phyloP scores from a whole-genome alignment of 2,113 vertebrate species.

The Clarias gariepinus region DNA sequence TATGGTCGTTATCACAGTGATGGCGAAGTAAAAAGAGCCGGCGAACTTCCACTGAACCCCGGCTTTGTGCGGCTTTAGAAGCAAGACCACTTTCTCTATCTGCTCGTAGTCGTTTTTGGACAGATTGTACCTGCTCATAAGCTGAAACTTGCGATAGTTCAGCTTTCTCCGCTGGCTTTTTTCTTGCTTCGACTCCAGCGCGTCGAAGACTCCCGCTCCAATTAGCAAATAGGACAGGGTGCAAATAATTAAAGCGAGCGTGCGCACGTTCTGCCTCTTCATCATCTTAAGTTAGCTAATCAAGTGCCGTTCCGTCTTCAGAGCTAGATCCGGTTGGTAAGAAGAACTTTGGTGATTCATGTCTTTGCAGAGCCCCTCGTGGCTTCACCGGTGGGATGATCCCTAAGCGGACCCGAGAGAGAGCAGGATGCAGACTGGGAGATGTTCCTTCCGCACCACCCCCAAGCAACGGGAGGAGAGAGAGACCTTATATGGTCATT shows the following conservation, averaged over 20 bases:
- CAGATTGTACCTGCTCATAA: slow-evolving; percentile 88
- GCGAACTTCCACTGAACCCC: slow-evolving; percentile 96
- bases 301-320: slow-evolving; percentile 36
- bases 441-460: slow-evolving; percentile 87
- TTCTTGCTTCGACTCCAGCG: slow-evolving; percentile 89
- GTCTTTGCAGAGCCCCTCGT: slow-evolving; percentile 31
- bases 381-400: slow-evolving; percentile 36
- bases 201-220: slow-evolving; percentile 93
- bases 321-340: slow-evolving; percentile 19
- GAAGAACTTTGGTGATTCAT: slow-evolving; percentile 54
- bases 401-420: slow-evolving; percentile 4
- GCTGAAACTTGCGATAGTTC: slow-evolving; percentile 79
- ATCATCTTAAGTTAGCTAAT: slow-evolving; percentile 67
- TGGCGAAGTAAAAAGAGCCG: slow-evolving; percentile 97
- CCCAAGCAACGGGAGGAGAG: slow-evolving; percentile 61
- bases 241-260: slow-evolving; percentile 90
- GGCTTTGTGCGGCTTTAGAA: slow-evolving; percentile 92
- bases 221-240: slow-evolving; percentile 97
- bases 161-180: slow-evolving; percentile 80
- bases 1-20: slow-evolving; percentile 98
- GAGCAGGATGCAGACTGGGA: slow-evolving; percentile 59
- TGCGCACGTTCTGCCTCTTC: slow-evolving; percentile 96
- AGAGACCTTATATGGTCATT: slow-evolving; percentile 52
- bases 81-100: slow-evolving; percentile 86
- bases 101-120: slow-evolving; percentile 84